phyloP scores from a whole-genome alignment of 2,888 invertebrate species.

The Agrotis clavis region DNA sequence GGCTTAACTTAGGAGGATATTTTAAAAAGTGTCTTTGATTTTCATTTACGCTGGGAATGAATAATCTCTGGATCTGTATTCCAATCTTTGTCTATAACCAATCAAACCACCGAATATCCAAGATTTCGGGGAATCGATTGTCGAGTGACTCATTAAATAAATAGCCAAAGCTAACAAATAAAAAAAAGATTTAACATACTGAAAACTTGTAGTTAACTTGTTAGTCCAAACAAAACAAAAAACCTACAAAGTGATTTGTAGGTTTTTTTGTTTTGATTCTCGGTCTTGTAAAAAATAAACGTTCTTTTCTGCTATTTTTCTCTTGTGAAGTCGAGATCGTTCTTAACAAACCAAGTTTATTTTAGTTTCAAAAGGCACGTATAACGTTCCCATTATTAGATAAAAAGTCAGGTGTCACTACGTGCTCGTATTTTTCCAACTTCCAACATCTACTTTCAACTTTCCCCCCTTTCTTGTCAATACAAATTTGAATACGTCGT shows the following conservation, averaged over 20 bases:
- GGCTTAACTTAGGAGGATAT: background rate
- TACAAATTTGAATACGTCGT: slow-evolving; percentile 60
- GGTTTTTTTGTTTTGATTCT: background rate
- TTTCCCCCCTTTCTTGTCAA: slow-evolving; percentile 57
- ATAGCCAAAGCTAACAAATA: no score
- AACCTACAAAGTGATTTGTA: no score
- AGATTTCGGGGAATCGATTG: no score
- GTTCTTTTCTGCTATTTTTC: background rate
- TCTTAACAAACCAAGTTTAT: slow-evolving; percentile 16
- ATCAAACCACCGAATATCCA: no score
- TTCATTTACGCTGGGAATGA: no score
- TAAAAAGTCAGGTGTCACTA: slow-evolving; percentile 36
- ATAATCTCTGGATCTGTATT: no score
- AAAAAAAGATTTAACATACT: no score
- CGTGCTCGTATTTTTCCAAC: slow-evolving; percentile 43
- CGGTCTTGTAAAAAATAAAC: background rate
- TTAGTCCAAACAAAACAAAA: background rate
- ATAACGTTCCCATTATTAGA: slow-evolving; percentile 41
- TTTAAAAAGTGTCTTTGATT: no score
- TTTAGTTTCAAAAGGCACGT: slow-evolving; percentile 39
- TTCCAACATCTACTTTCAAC: slow-evolving; percentile 31
- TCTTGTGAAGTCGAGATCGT: no score
- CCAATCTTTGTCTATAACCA: no score
- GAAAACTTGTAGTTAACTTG: no score
- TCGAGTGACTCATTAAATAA: no score